phyloP scores from a whole-genome alignment of 2,113 vertebrate genomes.

The Lethenteron reissneri region DNA sequence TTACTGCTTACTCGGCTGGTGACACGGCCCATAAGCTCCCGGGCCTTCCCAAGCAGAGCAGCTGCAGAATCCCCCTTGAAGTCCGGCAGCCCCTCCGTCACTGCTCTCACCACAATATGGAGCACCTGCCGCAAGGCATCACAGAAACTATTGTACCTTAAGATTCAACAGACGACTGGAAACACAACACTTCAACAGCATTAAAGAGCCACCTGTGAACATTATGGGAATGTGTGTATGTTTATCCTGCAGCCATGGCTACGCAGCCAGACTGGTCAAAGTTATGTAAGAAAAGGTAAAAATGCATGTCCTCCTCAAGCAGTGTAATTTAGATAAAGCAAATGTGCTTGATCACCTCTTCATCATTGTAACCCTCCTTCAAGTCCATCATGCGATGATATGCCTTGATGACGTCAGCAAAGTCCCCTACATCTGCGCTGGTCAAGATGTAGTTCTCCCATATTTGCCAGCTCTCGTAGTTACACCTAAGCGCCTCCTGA shows the following conservation, averaged over 20 bases:
- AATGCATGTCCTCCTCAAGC: too few relatives aligned
- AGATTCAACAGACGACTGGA: too few relatives aligned
- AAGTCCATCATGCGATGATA: conserved; percentile 87
- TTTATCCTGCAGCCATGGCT: too few relatives aligned
- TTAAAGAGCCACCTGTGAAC: too few relatives aligned
- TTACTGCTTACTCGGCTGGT: conserved; percentile 51
- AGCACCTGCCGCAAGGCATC: conserved; percentile 32
- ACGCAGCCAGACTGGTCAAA: too few relatives aligned
- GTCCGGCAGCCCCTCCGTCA: conserved; percentile 34
- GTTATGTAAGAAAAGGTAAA: too few relatives aligned
- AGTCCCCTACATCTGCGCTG: conserved; percentile 64
- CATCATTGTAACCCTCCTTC: conserved; percentile 64
- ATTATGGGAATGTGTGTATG: too few relatives aligned
- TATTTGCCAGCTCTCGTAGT: conserved; percentile 95
- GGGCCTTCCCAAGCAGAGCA: conserved; percentile 32
- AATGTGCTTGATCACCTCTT: conserved; percentile 33
- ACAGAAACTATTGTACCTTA: too few relatives aligned
- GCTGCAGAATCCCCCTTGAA: conserved; percentile 25
- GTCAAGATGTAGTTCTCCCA: conserved; percentile 90
- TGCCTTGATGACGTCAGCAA: conserved; percentile 61
- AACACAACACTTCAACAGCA: too few relatives aligned
- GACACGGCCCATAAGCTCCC: conserved; percentile 57
- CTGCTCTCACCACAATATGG: conserved; percentile 46
- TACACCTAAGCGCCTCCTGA: conserved; percentile 82
- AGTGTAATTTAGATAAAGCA: not conserved